A percentile compares a stretch with the other conserved stretches of the same genome.
Conservation (phyloP, 2,888 invertebrate genomes). For the Gortyna flavago region DNA sequence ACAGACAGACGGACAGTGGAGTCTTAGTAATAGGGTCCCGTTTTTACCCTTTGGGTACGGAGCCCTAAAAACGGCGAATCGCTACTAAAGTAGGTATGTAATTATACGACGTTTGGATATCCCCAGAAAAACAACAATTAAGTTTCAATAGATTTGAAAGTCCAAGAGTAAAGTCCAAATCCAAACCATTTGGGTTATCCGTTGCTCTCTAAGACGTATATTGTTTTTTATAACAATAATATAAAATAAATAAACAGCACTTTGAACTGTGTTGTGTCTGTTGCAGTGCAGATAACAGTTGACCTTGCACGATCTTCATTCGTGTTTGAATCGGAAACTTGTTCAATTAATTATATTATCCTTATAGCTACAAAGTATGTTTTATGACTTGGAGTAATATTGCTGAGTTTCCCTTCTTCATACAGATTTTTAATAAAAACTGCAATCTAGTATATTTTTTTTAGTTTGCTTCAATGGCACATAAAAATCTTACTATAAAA, state of each 20-base stretch:
- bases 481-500: not conserved
- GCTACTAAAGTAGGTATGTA: not conserved
- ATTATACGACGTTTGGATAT: not conserved
- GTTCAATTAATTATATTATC: not conserved
- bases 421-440: not conserved
- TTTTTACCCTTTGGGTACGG: too few relatives aligned
- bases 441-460: too few relatives aligned
- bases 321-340: slow-evolving; percentile 7
- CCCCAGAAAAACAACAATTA: slow-evolving; percentile 5
- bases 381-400: not conserved
- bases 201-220: slow-evolving; percentile 23
- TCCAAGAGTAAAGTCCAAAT: slow-evolving; percentile 2
- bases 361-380: not conserved
- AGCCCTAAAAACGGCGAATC: not conserved
- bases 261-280: slow-evolving; percentile 24
- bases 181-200: slow-evolving; percentile 16
- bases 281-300: slow-evolving; percentile 26
- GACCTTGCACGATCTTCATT: slow-evolving; percentile 32
- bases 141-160: not conserved
- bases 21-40: too few relatives aligned
- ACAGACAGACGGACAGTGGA: too few relatives aligned
- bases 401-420: not conserved
- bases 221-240: not conserved
- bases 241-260: slow-evolving; percentile 1
- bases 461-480: too few relatives aligned